These are phyloP conservation scores for Nestor notabilis DNA, from an alignment of 2,113 vertebrate species.

Conservation along the genomic window DNA sequence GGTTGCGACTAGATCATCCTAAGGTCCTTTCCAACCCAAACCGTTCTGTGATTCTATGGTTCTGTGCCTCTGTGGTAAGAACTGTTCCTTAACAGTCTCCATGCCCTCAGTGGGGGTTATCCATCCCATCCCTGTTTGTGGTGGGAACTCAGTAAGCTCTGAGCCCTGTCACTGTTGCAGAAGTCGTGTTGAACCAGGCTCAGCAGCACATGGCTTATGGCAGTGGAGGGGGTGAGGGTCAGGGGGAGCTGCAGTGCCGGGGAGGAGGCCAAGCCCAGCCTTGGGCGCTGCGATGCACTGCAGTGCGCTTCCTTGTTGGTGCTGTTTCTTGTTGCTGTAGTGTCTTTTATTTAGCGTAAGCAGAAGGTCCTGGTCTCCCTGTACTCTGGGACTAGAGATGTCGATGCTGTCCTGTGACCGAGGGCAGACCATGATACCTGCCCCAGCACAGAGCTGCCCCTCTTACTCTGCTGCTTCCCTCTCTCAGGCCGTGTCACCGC, in stretches of 20 bases:
- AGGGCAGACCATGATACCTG: neutral
- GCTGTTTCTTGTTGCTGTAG: neutral
- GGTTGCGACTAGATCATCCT: neutral
- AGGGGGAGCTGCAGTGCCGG: neutral
- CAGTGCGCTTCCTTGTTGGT: neutral
- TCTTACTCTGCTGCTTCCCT: neutral
- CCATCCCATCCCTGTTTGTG: neutral
- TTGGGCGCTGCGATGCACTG: accelerated
- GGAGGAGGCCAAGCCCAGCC: neutral
- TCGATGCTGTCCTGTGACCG: neutral
- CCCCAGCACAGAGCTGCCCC: accelerated
- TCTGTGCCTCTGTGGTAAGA: neutral
- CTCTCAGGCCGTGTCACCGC: conserved; percentile 88
- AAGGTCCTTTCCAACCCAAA: neutral
- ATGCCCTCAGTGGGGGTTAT: neutral
- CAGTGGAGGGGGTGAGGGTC: accelerated
- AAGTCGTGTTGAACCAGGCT: neutral
- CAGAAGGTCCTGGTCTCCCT: neutral
- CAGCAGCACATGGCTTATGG: accelerated
- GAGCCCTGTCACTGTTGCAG: neutral
- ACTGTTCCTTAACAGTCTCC: accelerated
- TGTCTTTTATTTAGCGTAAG: neutral
- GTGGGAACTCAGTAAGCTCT: neutral
- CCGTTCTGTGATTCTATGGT: neutral
- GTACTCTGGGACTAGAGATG: neutral